phyloP scores from a whole-genome alignment of 1,140 invertebrate species.

The Ruditapes philippinarum region DNA sequence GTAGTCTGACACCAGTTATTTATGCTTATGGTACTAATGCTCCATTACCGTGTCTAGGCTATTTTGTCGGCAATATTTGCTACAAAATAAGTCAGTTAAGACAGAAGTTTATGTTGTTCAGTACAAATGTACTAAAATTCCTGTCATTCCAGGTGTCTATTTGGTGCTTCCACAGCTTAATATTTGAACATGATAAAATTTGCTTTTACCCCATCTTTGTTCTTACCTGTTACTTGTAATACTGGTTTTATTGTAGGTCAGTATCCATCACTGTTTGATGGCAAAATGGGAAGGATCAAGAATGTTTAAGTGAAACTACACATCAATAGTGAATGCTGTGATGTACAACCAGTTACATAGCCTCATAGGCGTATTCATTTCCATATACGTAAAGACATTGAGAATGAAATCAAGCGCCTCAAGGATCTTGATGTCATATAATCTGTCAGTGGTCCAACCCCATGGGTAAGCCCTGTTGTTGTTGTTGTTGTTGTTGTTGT shows the following conservation, averaged over 20 bases:
- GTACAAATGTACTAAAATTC: too few species aligned
- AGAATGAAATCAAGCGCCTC: conserved; percentile 36
- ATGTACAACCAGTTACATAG: neutral
- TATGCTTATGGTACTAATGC: conserved; percentile 8
- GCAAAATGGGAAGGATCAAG: conserved; percentile 30
- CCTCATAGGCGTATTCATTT: conserved; percentile 63
- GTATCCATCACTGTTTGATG: conserved; percentile 11
- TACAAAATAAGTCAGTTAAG: too few species aligned
- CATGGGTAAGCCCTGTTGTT: conserved; percentile 18
- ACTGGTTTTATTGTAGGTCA: neutral
- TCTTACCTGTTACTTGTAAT: too few species aligned
- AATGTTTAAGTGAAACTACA: conserved; percentile 8
- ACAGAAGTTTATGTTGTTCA: too few species aligned
- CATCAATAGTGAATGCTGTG: neutral
- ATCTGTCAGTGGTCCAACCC: conserved; percentile 70
- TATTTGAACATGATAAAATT: neutral
- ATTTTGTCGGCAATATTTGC: neutral
- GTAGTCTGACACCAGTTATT: neutral
- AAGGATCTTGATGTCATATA: conserved; percentile 76
- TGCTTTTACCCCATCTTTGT: neutral
- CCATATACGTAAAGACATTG: conserved; percentile 65
- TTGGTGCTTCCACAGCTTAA: neutral
- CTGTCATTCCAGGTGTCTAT: neutral
- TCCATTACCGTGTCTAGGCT: neutral
- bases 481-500: too few species aligned